phyloP scores from a whole-genome alignment of 2,888 invertebrate species.

The Leucophenga montana region DNA sequence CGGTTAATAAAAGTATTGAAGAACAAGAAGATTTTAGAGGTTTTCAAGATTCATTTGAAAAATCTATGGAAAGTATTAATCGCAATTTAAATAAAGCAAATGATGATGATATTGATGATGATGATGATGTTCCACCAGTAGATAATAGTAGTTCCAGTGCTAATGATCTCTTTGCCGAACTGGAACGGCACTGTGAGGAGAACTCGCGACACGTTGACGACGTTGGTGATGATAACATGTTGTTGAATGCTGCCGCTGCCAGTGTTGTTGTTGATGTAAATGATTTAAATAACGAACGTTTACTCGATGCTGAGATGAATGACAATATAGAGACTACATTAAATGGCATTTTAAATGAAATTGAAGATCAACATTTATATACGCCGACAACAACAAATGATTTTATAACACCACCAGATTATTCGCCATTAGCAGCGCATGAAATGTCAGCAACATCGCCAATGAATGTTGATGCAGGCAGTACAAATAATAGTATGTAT shows the following conservation, averaged over 20 bases:
- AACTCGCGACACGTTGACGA: not conserved
- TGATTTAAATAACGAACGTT: not conserved
- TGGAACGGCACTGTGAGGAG: constrained; percentile 52
- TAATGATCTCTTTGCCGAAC: constrained; percentile 29
- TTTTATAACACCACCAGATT: constrained; percentile 62
- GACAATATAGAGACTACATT: constrained; percentile 65
- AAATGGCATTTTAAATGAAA: constrained; percentile 67
- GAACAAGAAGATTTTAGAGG: not conserved
- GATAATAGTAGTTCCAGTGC: not conserved
- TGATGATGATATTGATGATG: not conserved
- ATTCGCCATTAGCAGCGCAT: constrained; percentile 53
- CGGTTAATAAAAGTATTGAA: not conserved
- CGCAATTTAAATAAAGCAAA: not conserved
- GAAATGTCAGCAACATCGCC: constrained; percentile 46
- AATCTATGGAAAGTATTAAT: too few species aligned
- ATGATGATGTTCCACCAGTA: not conserved
- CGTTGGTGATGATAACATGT: not conserved
- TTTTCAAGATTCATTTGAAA: not conserved
- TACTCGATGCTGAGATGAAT: constrained; percentile 51
- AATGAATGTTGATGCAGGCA: constrained; percentile 26
- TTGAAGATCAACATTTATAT: constrained; percentile 69
- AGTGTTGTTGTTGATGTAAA: not conserved
- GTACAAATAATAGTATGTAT: constrained; percentile 34
- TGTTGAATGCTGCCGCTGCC: not conserved
- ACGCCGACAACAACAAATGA: constrained; percentile 63